Evolutionary conservation across 2,797 vertebrate genomes (phyloP), one percentile per base, ranked within the genome.

Genomic region (Cheirogaleus major): DNA sequence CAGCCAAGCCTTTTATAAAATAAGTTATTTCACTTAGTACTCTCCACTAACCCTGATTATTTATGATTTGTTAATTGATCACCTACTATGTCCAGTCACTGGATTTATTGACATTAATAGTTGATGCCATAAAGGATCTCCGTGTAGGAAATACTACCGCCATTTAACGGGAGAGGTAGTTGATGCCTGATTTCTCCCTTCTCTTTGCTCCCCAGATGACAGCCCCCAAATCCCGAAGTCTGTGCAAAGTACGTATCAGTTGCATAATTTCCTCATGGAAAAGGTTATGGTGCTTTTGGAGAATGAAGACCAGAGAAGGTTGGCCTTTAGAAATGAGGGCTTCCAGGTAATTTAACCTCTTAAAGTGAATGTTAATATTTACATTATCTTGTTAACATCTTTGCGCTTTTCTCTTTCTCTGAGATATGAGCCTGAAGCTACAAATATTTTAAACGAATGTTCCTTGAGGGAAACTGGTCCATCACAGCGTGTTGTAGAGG

Each of bases 321-420:
- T 97, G 95, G 90, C 89, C 80, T 89, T 96, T 97, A 81, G 38
- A 94, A 96, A 96, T 32, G 78, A 84, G 48, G 78, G 22, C 50
- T 72, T 35, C 57, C 50, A 22, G 89, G 38, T 55, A 67, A 94
- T 94, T 90, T 93, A 93, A 88, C 78, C 43, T 96, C 95, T 92
- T 97, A 88, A 97, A 89, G 78, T 63, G 69, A 98, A 97, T 70
- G 91, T 93, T 96, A 98, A 96, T 97, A 96, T 96, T 98, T 97
- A 83, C 96, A 91, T 96, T 95, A 96, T 96, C 92, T 79, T 76
- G 59, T 96, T 95, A 95, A 92, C 81, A 45, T 93, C 91, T 80
- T 41, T 91, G 41, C 61, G 55, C 59, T 82, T 88, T 72, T 63
- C 48, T 73, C 22, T 79, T 78, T 78, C 20, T 69, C n/a, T 11